A percentile compares a stretch with the other conserved stretches of the same genome.
These are phyloP conservation scores for Anguilla pacifica DNA, from an alignment of 2,797 vertebrate species.

Conservation along the genomic window DNA sequence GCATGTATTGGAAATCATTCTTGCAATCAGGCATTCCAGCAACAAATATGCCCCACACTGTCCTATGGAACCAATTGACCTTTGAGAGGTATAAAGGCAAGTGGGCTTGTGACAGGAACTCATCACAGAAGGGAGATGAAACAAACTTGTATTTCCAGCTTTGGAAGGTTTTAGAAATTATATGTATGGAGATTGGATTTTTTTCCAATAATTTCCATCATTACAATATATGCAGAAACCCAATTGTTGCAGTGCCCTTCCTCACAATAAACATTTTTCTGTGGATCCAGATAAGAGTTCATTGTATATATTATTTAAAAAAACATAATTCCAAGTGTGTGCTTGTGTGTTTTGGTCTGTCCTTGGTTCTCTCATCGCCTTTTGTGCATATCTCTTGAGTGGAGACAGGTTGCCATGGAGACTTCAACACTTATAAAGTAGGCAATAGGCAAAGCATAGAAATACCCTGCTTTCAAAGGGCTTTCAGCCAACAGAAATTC, in stretches of 20 bases:
- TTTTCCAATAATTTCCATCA: background rate
- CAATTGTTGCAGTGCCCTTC: background rate
- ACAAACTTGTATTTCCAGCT: background rate
- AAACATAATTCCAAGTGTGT: conserved; percentile 3
- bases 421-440: conserved; percentile 30
- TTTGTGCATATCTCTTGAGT: conserved; percentile 36
- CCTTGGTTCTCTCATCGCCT: conserved; percentile 31
- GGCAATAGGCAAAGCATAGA: conserved; percentile 27
- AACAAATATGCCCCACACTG: background rate
- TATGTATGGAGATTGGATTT: background rate
- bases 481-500: conserved; percentile 20
- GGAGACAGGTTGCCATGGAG: conserved; percentile 39
- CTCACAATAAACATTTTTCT: background rate
- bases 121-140: background rate
- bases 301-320: background rate
- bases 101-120: background rate
- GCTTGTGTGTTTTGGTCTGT: conserved; percentile 29
- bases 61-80: background rate
- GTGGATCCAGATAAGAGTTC: background rate
- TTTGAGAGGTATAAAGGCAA: background rate
- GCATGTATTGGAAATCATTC: background rate
- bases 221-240: background rate
- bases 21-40: background rate
- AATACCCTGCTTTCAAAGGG: conserved; percentile 28
- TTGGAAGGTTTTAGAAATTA: background rate